These are phyloP conservation scores for Cyclophora punctaria DNA, from an alignment of 2,888 invertebrate species.

Conservation along the genomic window DNA sequence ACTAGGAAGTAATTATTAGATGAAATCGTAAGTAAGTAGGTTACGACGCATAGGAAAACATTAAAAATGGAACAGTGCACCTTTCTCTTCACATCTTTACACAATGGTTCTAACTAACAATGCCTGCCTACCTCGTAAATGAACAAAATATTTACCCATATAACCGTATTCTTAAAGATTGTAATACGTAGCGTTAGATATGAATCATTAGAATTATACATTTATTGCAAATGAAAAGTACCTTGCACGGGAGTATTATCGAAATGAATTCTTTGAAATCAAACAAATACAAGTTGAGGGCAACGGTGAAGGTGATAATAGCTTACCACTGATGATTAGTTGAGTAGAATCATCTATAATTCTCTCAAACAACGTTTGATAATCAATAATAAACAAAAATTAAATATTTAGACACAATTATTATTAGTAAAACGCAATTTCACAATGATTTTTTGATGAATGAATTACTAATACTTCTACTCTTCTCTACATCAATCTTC, in stretches of 20 bases:
- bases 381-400: constrained; percentile 1
- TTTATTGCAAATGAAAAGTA: too few relatives aligned
- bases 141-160: background rate
- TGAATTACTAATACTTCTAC: too few relatives aligned
- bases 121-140: background rate
- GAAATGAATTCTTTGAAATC: background rate
- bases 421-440: constrained; percentile 19
- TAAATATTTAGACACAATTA: constrained; percentile 8
- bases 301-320: constrained; percentile 45
- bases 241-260: background rate
- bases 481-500: too few relatives aligned
- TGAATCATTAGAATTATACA: too few relatives aligned
- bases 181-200: too few relatives aligned
- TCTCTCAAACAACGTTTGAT: constrained; percentile 6
- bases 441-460: constrained; percentile 18
- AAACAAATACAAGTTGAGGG: constrained; percentile 32
- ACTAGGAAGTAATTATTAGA: background rate
- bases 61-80: constrained; percentile 26
- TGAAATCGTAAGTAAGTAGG: constrained; percentile 28
- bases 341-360: constrained; percentile 34
- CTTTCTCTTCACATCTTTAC: constrained; percentile 45
- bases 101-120: constrained; percentile 3
- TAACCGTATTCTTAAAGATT: too few relatives aligned
- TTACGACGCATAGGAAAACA: constrained; percentile 33
- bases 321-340: constrained; percentile 37